Evolutionary conservation across 1,140 invertebrate genomes (phyloP), one percentile per base, ranked within the genome.

Genomic region (Physella acuta): DNA sequence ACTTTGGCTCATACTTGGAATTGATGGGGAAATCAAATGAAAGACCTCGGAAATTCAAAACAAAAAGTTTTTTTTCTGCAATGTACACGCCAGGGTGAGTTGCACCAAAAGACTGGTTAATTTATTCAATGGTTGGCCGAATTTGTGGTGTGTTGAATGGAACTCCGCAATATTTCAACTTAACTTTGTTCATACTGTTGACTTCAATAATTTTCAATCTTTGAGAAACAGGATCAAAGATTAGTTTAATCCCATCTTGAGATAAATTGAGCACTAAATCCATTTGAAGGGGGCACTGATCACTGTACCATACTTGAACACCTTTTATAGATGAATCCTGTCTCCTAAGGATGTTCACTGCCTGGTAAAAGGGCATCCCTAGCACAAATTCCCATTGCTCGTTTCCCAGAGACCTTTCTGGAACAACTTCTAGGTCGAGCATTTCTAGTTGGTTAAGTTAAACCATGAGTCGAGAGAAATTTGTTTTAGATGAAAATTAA

Each of bases 51-150:
- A 98, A 98, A 85, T 97, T 96, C 69, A 98, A 88, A 62, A 93
- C 92, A 87, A 98, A 97, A 61, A 95, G 88, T 85, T 97, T 92
- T 76, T 94, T 92, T 83, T 95, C 93, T 60, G 92, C 90, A 87
- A 98, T 94, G 82, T 97, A 98, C 52, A 96, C 92, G 77, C 95
- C 95, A 69, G 95, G 95, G 87, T 96, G 93, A n/a, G 96, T 98
- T 65, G 95, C 95, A 72, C 96, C 96, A 88, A 98, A 98, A 31
- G 94, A 96, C 87, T 97, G 94, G 85, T 98, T 95, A 78, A 98
- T 96, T 85, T 97, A 94, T 86, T 97, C 94, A 77, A 98, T 94
- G 63, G 94, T 97, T 73, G 95, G 95, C 80, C 92, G 88, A 68
- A 97, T 91, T 87, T 96, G 93, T 20, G 93, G 93, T n/a, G 94